Conservation (phyloP, 92 coral and sea anemone species). For the Montipora capitata region DNA sequence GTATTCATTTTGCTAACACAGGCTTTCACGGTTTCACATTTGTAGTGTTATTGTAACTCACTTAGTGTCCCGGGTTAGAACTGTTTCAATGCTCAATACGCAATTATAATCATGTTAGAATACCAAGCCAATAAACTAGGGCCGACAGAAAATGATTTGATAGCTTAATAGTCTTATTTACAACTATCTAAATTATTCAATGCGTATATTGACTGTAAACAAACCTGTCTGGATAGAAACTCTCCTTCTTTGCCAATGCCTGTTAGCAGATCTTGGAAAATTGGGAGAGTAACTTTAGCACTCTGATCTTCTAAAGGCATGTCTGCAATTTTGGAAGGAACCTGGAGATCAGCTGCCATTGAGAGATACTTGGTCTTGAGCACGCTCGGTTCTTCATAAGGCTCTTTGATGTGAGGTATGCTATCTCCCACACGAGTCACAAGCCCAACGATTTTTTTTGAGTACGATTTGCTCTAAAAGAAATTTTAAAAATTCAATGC, state of each 20-base stretch:
- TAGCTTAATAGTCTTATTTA: not conserved
- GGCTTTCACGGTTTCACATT: no score
- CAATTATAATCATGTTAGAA: no score
- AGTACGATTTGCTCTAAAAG: conserved; percentile 69
- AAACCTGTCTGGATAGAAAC: conserved; percentile 81
- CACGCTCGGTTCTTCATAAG: conserved; percentile 85
- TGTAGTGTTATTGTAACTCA: no score
- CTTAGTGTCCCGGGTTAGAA: no score
- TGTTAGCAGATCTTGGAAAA: conserved; percentile 66
- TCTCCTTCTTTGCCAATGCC: conserved; percentile 13
- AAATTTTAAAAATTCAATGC: not conserved
- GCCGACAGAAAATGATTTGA: no score
- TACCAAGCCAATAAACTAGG: no score
- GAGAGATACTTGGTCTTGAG: conserved; percentile 78
- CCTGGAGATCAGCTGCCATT: conserved; percentile 87
- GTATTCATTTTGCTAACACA: no score
- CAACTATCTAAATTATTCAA: not conserved
- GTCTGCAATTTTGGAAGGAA: conserved; percentile 74
- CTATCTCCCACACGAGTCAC: conserved; percentile 78
- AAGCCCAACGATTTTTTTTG: conserved; percentile 58
- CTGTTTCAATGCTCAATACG: no score
- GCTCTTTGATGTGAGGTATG: conserved; percentile 73
- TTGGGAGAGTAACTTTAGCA: conserved; percentile 74
- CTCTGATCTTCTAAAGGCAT: conserved; percentile 71
- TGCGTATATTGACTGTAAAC: not conserved